These are phyloP conservation scores for Actinostola sp. DNA, from an alignment of 92 coral and sea anemone species.

Conservation along the genomic window DNA sequence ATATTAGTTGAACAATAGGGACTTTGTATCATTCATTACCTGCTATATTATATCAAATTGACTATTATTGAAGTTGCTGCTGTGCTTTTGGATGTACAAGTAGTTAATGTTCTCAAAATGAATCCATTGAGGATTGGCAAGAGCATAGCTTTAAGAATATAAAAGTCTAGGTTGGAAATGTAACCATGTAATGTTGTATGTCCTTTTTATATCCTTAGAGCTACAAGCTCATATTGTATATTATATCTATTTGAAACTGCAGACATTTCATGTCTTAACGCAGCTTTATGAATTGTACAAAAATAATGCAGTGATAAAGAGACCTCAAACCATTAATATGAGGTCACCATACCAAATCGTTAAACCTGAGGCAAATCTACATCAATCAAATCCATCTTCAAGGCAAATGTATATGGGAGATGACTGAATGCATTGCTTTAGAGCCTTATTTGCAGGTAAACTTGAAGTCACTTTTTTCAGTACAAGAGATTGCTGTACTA, in stretches of 20 bases:
- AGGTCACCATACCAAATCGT: not conserved
- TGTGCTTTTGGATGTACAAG: constrained; percentile 9
- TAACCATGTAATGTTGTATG: too few species aligned
- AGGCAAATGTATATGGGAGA: too few species aligned
- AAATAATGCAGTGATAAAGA: constrained; percentile 7
- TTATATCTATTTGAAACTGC: constrained; percentile 14
- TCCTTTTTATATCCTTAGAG: not conserved
- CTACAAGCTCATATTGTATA: constrained; percentile 3
- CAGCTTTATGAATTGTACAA: constrained; percentile 9
- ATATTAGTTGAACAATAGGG: too few species aligned
- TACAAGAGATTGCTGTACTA: too few species aligned
- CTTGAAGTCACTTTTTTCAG: too few species aligned
- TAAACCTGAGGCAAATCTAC: not conserved
- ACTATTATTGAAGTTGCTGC: too few species aligned
- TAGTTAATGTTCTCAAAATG: not conserved
- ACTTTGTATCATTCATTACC: too few species aligned
- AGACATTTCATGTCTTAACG: constrained; percentile 25
- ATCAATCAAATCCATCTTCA: too few species aligned
- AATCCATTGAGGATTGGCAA: not conserved
- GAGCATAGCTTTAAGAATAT: constrained; percentile 2
- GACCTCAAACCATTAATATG: not conserved
- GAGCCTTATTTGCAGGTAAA: too few species aligned
- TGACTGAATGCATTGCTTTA: too few species aligned
- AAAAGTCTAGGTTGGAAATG: not conserved
- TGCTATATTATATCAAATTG: too few species aligned